Percentiles rank a stretch among this genome's conserved stretches.
phyloP scores from a whole-genome alignment of 2,888 invertebrate species.

The Neoascia interrupta region DNA sequence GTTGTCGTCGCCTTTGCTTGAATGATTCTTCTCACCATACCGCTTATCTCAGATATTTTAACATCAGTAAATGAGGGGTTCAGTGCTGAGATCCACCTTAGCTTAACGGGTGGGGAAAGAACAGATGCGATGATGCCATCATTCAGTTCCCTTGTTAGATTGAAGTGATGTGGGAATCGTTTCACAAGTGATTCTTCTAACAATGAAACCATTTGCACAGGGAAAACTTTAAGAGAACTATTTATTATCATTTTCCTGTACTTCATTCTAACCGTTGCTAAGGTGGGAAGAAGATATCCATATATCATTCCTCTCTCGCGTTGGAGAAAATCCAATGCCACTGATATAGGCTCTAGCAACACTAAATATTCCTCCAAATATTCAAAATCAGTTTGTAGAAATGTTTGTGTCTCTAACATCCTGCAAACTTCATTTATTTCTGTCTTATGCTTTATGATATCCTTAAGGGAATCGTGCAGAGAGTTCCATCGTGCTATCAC shows the following conservation, averaged over 20 bases:
- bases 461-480: conserved; percentile 47
- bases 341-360: conserved; percentile 42
- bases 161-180: conserved; percentile 33
- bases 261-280: conserved; percentile 44
- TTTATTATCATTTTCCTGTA: conserved; percentile 24
- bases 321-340: conserved; percentile 53
- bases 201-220: not conserved
- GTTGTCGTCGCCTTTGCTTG: no score
- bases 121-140: conserved; percentile 54
- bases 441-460: conserved; percentile 33
- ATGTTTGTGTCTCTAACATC: no score
- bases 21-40: not conserved
- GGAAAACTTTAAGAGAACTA: conserved; percentile 3
- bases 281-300: conserved; percentile 54
- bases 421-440: conserved; percentile 37
- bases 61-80: conserved; percentile 1
- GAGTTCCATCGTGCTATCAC: conserved; percentile 58
- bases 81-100: conserved; percentile 31
- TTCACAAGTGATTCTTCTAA: conserved; percentile 16
- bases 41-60: not conserved
- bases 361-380: no score
- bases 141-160: conserved; percentile 15
- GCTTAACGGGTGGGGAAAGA: conserved; percentile 40
- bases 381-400: no score
- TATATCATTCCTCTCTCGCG: conserved; percentile 41